These are phyloP conservation scores for Cheilinus undulatus DNA, from an alignment of 2,113 vertebrate species.

Conservation along the genomic window DNA sequence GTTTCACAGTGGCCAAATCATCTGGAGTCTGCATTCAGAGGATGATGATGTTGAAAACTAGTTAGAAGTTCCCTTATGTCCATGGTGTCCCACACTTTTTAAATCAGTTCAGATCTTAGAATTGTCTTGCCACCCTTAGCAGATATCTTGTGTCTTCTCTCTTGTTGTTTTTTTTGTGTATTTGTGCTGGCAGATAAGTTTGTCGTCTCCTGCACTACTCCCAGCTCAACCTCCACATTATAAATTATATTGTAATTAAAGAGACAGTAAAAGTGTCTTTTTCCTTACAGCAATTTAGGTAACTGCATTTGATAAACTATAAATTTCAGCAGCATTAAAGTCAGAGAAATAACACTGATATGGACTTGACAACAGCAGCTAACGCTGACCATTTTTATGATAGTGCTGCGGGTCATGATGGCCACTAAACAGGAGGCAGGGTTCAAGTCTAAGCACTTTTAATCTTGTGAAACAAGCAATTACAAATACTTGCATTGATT, in stretches of 20 bases:
- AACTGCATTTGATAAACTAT: conserved; percentile 98
- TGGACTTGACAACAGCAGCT: conserved; percentile 95
- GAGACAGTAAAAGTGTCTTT: conserved; percentile 97
- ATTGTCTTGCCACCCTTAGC: no score
- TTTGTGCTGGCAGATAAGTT: conserved; percentile 84
- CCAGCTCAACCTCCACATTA: conserved; percentile 89
- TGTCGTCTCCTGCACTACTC: conserved; percentile 88
- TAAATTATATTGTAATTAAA: conserved; percentile 99
- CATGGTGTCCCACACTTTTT: no score
- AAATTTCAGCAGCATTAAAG: conserved; percentile 98
- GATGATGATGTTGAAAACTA: no score
- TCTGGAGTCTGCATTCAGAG: no score
- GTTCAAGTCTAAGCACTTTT: conserved; percentile 98
- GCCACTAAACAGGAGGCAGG: conserved; percentile 93
- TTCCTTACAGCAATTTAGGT: conserved; percentile 99
- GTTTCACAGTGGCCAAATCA: no score
- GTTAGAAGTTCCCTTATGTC: no score
- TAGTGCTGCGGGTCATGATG: conserved; percentile 90
- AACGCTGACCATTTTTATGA: conserved; percentile 90
- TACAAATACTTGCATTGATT: conserved; percentile 99
- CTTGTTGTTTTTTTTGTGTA: no score
- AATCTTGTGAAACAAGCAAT: conserved; percentile 99
- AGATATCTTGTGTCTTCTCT: neutral
- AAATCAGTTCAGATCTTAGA: no score
- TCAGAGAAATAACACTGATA: conserved; percentile 97